Evolutionary conservation across 2,797 vertebrate species (phyloP).

Genomic region (Chromis chromis): DNA sequence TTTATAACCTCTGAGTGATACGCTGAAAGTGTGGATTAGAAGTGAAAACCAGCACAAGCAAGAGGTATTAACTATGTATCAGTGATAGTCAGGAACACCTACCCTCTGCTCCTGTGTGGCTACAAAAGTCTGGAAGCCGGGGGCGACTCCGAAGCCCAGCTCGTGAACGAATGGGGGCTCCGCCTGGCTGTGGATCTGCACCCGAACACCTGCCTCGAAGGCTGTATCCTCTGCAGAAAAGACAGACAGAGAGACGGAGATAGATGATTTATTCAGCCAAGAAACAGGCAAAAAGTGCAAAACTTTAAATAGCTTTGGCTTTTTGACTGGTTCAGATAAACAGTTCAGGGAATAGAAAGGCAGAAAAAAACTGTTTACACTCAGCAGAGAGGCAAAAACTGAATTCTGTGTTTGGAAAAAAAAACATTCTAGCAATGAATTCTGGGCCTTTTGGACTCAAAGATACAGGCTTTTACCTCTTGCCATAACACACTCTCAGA

Average conservation of each 20-base stretch:
- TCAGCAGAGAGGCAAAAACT: slow-evolving; percentile 11
- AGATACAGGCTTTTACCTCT: slow-evolving; percentile 21
- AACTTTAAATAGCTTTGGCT: neutral
- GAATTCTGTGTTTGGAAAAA: slow-evolving; percentile 41
- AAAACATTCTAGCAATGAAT: neutral
- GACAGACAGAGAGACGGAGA: slow-evolving; percentile 16
- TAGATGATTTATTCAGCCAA: slow-evolving; percentile 16
- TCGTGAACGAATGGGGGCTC: slow-evolving; percentile 98
- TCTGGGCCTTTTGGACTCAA: slow-evolving; percentile 24
- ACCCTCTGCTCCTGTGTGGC: slow-evolving; percentile 99
- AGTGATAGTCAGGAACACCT: slow-evolving; percentile 48
- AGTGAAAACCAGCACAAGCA: slow-evolving; percentile 24
- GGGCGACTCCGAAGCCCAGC: slow-evolving; percentile 97
- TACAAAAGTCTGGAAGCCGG: slow-evolving; percentile 98
- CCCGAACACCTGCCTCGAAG: slow-evolving; percentile 96
- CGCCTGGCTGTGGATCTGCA: slow-evolving; percentile 98
- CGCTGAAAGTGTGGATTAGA: slow-evolving; percentile 18
- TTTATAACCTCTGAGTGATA: slow-evolving; percentile 31
- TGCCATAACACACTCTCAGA: slow-evolving; percentile 25
- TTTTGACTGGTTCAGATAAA: slow-evolving; percentile 32
- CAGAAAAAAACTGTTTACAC: slow-evolving; percentile 30
- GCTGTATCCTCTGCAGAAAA: slow-evolving; percentile 92
- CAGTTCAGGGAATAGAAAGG: neutral
- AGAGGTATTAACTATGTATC: slow-evolving; percentile 23
- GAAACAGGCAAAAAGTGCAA: slow-evolving; percentile 26